Percentiles rank a stretch among this genome's conserved stretches.
Conservation (phyloP, 64 coral and sea anemone genomes). For the Acropora tenuis region DNA sequence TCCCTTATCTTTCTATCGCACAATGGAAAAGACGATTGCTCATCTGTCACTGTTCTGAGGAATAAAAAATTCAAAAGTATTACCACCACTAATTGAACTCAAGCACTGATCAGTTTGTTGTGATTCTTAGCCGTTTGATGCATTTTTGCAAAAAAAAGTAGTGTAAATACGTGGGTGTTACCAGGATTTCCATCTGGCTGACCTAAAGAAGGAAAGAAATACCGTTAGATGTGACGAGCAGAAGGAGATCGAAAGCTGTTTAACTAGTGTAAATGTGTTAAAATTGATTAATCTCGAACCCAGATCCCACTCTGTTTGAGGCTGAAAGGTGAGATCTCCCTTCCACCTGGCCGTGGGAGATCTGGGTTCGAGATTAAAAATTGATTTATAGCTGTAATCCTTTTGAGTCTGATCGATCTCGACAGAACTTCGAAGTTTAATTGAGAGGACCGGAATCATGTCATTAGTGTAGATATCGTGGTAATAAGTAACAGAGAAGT, state of each 20-base stretch:
- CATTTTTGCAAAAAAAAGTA: not conserved
- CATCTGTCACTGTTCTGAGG: not conserved
- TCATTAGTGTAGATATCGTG: not conserved
- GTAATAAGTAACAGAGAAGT: not conserved
- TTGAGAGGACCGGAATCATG: not conserved
- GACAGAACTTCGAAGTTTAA: not conserved
- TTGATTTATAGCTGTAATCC: not conserved
- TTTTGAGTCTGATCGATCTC: not conserved
- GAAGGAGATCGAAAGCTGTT: not conserved
- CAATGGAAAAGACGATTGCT: not conserved
- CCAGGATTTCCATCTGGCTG: constrained; percentile 16
- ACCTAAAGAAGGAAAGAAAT: not conserved
- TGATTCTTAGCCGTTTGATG: not conserved
- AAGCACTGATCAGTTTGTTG: not conserved
- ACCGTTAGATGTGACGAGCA: not conserved
- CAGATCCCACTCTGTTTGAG: no score
- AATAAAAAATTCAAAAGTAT: not conserved
- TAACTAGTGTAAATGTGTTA: not conserved
- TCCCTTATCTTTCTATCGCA: not conserved
- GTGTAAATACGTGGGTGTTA: constrained; percentile 1
- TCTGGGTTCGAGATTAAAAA: no score
- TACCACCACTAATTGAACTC: not conserved
- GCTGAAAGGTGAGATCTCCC: no score
- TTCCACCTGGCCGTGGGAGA: no score
- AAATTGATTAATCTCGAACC: no score